A percentile compares a stretch with the other conserved stretches of the same genome.
phyloP scores from a whole-genome alignment of 1,140 invertebrate species.

The Orussus abietinus region DNA sequence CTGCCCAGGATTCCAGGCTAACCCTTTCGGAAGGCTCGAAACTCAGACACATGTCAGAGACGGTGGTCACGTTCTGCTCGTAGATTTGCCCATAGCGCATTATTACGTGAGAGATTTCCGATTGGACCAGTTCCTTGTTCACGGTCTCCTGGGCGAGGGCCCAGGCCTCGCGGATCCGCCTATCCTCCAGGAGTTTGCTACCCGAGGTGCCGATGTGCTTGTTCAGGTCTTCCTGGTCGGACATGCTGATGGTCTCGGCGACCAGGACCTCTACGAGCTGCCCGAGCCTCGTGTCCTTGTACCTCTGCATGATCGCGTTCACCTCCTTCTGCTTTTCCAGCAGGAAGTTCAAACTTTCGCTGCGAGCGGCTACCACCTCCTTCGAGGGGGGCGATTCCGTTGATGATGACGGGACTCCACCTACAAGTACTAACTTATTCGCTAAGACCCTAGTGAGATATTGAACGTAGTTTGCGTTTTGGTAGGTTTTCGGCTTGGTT shows the following conservation, averaged over 20 bases:
- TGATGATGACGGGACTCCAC: constrained; percentile 15
- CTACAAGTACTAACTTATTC: constrained; percentile 55
- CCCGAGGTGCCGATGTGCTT: constrained; percentile 41
- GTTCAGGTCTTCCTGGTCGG: constrained; percentile 33
- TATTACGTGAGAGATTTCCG: constrained; percentile 69
- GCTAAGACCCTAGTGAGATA: constrained; percentile 64
- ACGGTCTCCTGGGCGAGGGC: constrained; percentile 65
- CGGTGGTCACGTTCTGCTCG: constrained; percentile 54
- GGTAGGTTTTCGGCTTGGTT: constrained; percentile 53
- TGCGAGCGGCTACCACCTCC: constrained; percentile 31
- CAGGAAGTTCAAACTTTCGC: constrained; percentile 56
- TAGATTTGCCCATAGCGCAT: constrained; percentile 63
- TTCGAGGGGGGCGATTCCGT: constrained; percentile 27
- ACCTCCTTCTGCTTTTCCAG: constrained; percentile 60
- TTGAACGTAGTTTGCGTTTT: constrained; percentile 57
- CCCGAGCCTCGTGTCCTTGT: constrained; percentile 65
- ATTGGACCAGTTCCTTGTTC: constrained; percentile 67
- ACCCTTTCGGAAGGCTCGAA: constrained; percentile 61
- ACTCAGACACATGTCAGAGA: constrained; percentile 50
- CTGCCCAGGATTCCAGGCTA: constrained; percentile 65
- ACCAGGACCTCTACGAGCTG: constrained; percentile 65
- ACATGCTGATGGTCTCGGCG: constrained; percentile 60
- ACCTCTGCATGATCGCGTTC: constrained; percentile 58
- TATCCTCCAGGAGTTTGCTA: constrained; percentile 45
- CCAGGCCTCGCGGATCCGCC: constrained; percentile 63